Evolutionary conservation across 30 jellyfish, hydroid and myxozoan genomes (phyloP), one percentile per base, ranked within the genome.

Genomic region (Aurelia sp.): DNA sequence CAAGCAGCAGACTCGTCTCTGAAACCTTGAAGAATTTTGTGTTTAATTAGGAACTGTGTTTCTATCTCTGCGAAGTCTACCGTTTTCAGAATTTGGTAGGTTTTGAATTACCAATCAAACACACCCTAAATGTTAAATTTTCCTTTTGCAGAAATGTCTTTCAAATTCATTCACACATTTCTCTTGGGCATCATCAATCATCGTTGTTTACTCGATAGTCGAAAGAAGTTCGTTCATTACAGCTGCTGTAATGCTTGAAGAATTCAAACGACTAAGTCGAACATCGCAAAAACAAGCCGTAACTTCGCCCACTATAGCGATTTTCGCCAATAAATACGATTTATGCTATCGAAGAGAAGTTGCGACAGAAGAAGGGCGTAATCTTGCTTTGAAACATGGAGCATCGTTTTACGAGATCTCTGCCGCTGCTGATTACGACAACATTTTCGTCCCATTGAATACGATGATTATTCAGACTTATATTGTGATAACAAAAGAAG

Each of bases 371-470:
- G 99, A 94, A 66, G 99, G 97, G 30, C 85, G 90, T n/a, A 85
- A 80, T 5, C 84, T 94, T 5, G 99, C 99, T 22, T 51, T 67
- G 41, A 57, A 61, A 62, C 80, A 82, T 69, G 95, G 96, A 33
- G 97, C 96, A 24, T 71, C 90, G 31, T 94, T 88, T 68, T 82
- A 96, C 78, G 99, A 94, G 76, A 69, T 89, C 71, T 94, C 99
- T 1, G 99, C 99, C 5, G 83, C 99, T 16, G 85, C 80, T 5
- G 99, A 94, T 72, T 94, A 61, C 64, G 91, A 88, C 41, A 90
- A 96, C 17, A 81, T 88, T 15, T 84, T 63, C 81, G 67, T 70
- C 16, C 97, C 97, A 15, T 68, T 94, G 77, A 89, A 82, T 55
- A 84, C 90, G 0, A 44, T 94, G 73, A 73, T 94, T 17, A 74